These are phyloP conservation scores for Oscarella lobularis DNA, from an alignment of 37 sponge, comb jelly and placozoan genomes.

Conservation along the genomic window DNA sequence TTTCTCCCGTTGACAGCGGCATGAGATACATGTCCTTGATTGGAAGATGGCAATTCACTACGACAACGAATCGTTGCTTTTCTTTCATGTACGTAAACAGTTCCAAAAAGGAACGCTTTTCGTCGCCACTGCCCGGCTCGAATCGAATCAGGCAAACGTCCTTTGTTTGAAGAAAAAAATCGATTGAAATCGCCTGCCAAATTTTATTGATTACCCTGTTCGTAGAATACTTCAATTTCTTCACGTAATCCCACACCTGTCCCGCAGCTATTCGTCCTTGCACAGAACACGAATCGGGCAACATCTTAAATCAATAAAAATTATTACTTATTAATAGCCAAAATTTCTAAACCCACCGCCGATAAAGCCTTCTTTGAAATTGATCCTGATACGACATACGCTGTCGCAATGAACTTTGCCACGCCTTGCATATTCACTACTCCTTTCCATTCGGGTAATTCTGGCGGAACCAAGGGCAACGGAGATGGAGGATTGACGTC, in stretches of 20 bases:
- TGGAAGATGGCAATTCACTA: background rate
- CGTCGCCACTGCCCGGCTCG: conserved; percentile 28
- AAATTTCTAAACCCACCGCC: too few species aligned
- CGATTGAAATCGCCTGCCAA: too few species aligned
- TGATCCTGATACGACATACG: conserved; percentile 43
- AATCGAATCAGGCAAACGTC: conserved; percentile 39
- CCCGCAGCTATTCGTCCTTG: conserved; percentile 50
- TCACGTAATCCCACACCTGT: conserved; percentile 68
- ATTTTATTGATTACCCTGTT: conserved; percentile 23
- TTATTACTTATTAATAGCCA: too few species aligned
- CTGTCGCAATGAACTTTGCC: conserved; percentile 34
- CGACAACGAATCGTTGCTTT: conserved; percentile 44
- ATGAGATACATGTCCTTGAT: conserved; percentile 68
- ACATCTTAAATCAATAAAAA: conserved; percentile 13
- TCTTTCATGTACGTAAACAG: conserved; percentile 50
- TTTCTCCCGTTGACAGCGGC: conserved; percentile 19
- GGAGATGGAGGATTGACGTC: too few species aligned
- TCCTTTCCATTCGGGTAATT: conserved; percentile 44
- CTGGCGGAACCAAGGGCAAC: background rate
- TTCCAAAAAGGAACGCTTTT: conserved; percentile 25
- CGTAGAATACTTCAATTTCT: conserved; percentile 36
- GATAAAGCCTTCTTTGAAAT: background rate
- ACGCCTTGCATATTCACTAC: conserved; percentile 32
- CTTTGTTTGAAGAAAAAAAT: too few species aligned
- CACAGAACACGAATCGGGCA: conserved; percentile 39